Evolutionary conservation across 2,888 invertebrate genomes (phyloP), one percentile per base, ranked within the genome.

Genomic region (Rhingia campestris): DNA sequence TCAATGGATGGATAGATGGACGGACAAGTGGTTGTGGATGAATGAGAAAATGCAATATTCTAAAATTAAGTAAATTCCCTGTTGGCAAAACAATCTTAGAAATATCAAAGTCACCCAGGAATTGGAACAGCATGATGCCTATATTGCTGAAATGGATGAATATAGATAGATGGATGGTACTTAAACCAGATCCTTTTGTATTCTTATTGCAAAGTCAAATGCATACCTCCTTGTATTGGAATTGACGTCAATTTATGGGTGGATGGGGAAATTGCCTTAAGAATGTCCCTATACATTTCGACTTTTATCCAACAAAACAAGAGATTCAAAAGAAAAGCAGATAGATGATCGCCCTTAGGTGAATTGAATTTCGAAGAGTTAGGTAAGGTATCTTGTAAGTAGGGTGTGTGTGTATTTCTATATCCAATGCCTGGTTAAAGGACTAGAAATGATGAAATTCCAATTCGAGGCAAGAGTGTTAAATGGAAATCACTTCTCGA

Each of bases 1-100:
- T 43, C 59, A 58, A 59, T 41, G 49, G 32, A 58, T 47, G 63
- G 35, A 70, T 47, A 53, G 58, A 63, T 51, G 72, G 43, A 33
- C 33, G 30, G n/a, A 10, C 22, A 43, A 56, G 39, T 45, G 54
- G 7, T 35, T 35, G 47, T 12, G 32, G 56, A 39, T 12, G 56
- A 58, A 51, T 66, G 39, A 22, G 58, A 33, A 66, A 59, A 75
- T 75, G 51, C 59, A 67, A 75, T 67, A 67, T 67, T 67, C 59
- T 45, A 75, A 53, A 67, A 67, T 67, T 67, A 75, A 75, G 51
- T 67, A 32, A 75, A 75, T 67, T 75, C 75, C 75, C 75, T 47
- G 75, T 32, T 67, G 75, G 67, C 53, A 59, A 75, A 53, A 59
- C 67, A 75, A 66, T 58, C 66, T 75, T 51, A 9, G 33, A 43